These are phyloP conservation scores for Takifugu flavidus DNA, from an alignment of 2,113 vertebrate genomes.

Conservation along the genomic window DNA sequence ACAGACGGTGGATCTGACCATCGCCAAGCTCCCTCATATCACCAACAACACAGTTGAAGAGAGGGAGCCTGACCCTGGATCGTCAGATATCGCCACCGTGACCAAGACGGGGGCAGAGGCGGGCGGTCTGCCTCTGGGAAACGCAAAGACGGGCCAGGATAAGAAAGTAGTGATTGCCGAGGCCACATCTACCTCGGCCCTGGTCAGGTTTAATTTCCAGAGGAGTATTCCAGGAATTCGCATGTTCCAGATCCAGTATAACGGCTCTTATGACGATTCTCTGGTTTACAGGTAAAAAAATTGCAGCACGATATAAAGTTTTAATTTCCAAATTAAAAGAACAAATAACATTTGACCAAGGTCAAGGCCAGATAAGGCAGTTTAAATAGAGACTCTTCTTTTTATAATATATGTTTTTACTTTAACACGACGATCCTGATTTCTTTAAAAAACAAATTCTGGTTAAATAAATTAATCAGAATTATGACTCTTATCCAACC, in stretches of 20 bases:
- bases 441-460: too few species aligned
- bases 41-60: slow-evolving; percentile 88
- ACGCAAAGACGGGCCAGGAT: slow-evolving; percentile 86
- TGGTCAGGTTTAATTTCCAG: slow-evolving; percentile 97
- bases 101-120: slow-evolving; percentile 87
- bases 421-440: too few species aligned
- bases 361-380: not conserved
- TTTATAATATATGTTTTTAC: too few species aligned
- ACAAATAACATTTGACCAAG: not conserved
- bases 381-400: not conserved
- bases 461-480: too few species aligned
- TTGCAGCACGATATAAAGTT: not conserved
- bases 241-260: slow-evolving; percentile 99
- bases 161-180: slow-evolving; percentile 92
- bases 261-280: slow-evolving; percentile 97
- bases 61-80: slow-evolving; percentile 90
- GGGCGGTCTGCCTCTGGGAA: slow-evolving; percentile 80
- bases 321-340: not conserved
- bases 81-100: slow-evolving; percentile 95
- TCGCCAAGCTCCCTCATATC: slow-evolving; percentile 93
- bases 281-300: slow-evolving; percentile 93
- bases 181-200: slow-evolving; percentile 86
- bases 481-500: too few species aligned
- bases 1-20: slow-evolving; percentile 88
- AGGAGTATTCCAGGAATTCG: slow-evolving; percentile 96